Percentiles rank a stretch among this genome's conserved stretches.
phyloP scores from a whole-genome alignment of 2,113 vertebrate species.

The Spermophilus dauricus region DNA sequence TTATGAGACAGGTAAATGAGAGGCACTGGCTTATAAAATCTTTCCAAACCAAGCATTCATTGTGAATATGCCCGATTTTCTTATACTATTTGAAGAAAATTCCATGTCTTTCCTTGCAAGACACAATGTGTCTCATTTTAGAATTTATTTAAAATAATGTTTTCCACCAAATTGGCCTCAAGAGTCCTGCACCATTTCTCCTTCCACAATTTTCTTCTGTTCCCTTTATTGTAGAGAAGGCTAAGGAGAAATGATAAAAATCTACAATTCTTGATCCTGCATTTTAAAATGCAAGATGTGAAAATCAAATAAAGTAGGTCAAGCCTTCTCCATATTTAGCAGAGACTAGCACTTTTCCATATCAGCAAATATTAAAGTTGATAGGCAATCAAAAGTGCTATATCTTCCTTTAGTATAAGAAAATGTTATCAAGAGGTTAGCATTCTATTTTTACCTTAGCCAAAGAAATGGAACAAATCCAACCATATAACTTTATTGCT shows the following conservation, averaged over 20 bases:
- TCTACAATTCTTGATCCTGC: slow-evolving; percentile 69
- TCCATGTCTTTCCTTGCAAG: background rate
- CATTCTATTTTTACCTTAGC: slow-evolving; percentile 67
- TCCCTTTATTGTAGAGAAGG: slow-evolving; percentile 64
- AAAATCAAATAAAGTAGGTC: slow-evolving; percentile 83
- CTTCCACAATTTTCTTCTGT: slow-evolving; percentile 49
- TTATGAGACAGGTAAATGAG: slow-evolving; percentile 50
- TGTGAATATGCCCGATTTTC: slow-evolving; percentile 32
- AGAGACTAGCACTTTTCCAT: slow-evolving; percentile 57
- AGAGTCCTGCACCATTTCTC: slow-evolving; percentile 55
- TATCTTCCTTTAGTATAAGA: slow-evolving; percentile 71
- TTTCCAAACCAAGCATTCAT: background rate
- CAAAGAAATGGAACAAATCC: slow-evolving; percentile 59
- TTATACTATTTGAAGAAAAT: slow-evolving; percentile 44
- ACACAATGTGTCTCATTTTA: slow-evolving; percentile 57
- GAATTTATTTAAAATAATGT: slow-evolving; percentile 72
- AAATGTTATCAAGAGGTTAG: slow-evolving; percentile 68
- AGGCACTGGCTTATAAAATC: slow-evolving; percentile 30
- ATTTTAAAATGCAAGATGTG: slow-evolving; percentile 80
- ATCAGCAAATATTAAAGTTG: slow-evolving; percentile 80
- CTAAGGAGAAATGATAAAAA: slow-evolving; percentile 76
- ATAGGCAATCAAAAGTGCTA: slow-evolving; percentile 78
- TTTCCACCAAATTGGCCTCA: slow-evolving; percentile 73
- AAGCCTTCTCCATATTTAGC: slow-evolving; percentile 65
- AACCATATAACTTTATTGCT: slow-evolving; percentile 48